These are phyloP conservation scores for Megaleporinus macrocephalus DNA, from an alignment of 2,113 vertebrate genomes.

Conservation along the genomic window DNA sequence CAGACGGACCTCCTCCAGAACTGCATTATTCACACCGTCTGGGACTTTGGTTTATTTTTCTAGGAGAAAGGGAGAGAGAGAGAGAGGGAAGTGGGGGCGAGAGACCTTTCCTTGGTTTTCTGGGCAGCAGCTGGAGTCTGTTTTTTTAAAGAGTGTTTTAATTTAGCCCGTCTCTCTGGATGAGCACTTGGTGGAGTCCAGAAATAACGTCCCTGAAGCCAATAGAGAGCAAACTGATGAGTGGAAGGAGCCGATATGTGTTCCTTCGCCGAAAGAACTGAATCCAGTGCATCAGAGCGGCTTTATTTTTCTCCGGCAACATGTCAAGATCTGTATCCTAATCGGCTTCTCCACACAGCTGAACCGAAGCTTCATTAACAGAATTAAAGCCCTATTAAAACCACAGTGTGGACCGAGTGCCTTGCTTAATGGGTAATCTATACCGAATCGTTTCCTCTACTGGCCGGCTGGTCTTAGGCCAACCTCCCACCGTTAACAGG, in stretches of 20 bases:
- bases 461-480: not conserved
- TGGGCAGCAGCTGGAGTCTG: slow-evolving; percentile 5
- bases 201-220: slow-evolving; percentile 26
- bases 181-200: slow-evolving; percentile 23
- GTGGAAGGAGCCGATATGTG: slow-evolving; percentile 1
- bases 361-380: slow-evolving; percentile 44
- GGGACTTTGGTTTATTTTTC: slow-evolving; percentile 57
- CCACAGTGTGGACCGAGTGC: not conserved
- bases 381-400: slow-evolving; percentile 53
- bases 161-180: slow-evolving; percentile 21
- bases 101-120: slow-evolving; percentile 31
- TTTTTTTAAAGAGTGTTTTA: slow-evolving; percentile 35
- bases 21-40: slow-evolving; percentile 55
- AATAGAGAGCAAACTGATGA: slow-evolving; percentile 31
- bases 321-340: slow-evolving; percentile 53
- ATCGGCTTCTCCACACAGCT: slow-evolving; percentile 23
- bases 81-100: slow-evolving; percentile 7
- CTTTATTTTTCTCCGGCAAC: slow-evolving; percentile 13
- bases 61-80: slow-evolving; percentile 6
- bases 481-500: not conserved
- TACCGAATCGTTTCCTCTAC: slow-evolving; percentile 32
- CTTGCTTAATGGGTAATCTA: slow-evolving; percentile 45
- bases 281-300: not conserved
- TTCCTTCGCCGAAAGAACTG: not conserved
- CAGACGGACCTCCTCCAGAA: slow-evolving; percentile 22